Conservation (phyloP, 2,888 invertebrate genomes). For the Ceratothoa steindachneri region DNA sequence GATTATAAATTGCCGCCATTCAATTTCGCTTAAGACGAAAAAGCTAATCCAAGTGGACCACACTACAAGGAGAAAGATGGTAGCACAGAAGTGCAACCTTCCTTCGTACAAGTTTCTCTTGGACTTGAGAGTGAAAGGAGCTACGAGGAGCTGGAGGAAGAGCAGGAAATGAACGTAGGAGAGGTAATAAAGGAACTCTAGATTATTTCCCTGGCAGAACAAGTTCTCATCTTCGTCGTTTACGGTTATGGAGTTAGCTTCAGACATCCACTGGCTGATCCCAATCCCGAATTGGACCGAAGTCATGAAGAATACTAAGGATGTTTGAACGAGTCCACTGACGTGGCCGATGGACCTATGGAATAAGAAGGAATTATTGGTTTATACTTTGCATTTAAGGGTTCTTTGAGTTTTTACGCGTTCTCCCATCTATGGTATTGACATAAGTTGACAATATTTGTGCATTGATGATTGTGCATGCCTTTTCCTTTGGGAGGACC, state of each 20-base stretch:
- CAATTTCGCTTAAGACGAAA: slow-evolving; percentile 54
- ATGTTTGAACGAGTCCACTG: slow-evolving; percentile 65
- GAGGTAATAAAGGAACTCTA: slow-evolving; percentile 57
- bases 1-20: slow-evolving; percentile 58
- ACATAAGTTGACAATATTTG: no score
- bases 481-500: no score
- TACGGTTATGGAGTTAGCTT: no score
- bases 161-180: slow-evolving; percentile 64
- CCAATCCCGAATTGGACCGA: slow-evolving; percentile 47
- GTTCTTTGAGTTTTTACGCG: no score
- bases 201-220: slow-evolving; percentile 56
- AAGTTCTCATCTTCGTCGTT: no score
- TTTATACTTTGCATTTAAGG: no score
- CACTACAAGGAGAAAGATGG: slow-evolving; percentile 58
- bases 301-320: slow-evolving; percentile 56
- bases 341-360: slow-evolving; percentile 64
- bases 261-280: slow-evolving; percentile 26
- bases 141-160: slow-evolving; percentile 58
- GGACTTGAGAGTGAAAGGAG: slow-evolving; percentile 62
- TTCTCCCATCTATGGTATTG: no score
- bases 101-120: slow-evolving; percentile 68
- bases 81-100: slow-evolving; percentile 55
- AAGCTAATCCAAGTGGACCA: slow-evolving; percentile 64
- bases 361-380: neutral
- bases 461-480: no score